Percentiles rank a stretch among this genome's conserved stretches.
These are phyloP conservation scores for Leptinotarsa texana DNA, from an alignment of 1,140 invertebrate genomes.

Conservation along the genomic window DNA sequence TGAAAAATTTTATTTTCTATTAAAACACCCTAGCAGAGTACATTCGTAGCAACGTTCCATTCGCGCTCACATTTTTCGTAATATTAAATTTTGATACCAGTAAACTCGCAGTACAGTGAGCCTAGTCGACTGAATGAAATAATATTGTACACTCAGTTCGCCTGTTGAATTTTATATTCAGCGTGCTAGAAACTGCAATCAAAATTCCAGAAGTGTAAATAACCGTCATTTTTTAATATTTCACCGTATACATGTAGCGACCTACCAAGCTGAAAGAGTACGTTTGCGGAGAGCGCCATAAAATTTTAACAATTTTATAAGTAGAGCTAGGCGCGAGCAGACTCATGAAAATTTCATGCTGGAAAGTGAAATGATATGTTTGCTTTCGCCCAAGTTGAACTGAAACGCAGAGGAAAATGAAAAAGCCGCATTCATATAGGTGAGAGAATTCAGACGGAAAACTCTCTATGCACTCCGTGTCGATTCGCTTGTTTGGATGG, in stretches of 20 bases:
- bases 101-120: neutral
- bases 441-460: neutral
- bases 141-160: neutral
- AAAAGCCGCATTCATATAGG: constrained; percentile 11
- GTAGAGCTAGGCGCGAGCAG: constrained; percentile 11
- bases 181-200: constrained; percentile 13
- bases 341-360: constrained; percentile 18
- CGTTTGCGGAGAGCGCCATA: constrained; percentile 14
- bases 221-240: constrained; percentile 24
- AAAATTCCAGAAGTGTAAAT: constrained; percentile 24
- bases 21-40: neutral
- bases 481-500: neutral
- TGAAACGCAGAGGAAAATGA: constrained; percentile 4
- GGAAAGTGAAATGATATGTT: constrained; percentile 20
- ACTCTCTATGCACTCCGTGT: neutral
- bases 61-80: neutral
- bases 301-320: constrained; percentile 25
- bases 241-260: constrained; percentile 10
- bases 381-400: constrained; percentile 16
- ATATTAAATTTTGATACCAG: neutral
- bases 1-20: too few species aligned
- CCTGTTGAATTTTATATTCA: constrained; percentile 12
- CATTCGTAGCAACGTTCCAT: neutral
- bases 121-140: neutral
- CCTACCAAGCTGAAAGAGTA: neutral